Evolutionary conservation across 1,140 invertebrate species (phyloP).

Genomic region (Drosophila willistoni): DNA sequence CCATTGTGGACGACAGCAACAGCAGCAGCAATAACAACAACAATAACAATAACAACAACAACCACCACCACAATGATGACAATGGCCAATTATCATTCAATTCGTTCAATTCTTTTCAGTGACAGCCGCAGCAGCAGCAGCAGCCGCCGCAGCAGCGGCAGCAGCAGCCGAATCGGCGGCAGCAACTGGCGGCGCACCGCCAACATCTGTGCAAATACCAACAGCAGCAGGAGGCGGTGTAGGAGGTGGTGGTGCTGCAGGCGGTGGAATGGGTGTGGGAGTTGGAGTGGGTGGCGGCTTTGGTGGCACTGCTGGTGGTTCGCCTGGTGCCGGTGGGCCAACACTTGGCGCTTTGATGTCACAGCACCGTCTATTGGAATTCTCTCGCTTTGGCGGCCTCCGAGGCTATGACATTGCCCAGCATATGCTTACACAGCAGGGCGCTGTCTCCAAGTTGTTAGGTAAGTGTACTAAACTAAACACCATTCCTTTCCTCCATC

Average conservation of each 20-base stretch:
- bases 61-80: slow-evolving; percentile 55
- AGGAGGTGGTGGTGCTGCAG: slow-evolving; percentile 72
- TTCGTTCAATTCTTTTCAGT: slow-evolving; percentile 77
- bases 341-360: slow-evolving; percentile 88
- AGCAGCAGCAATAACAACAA: slow-evolving; percentile 36
- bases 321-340: slow-evolving; percentile 83
- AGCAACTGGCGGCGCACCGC: slow-evolving; percentile 46
- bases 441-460: slow-evolving; percentile 95
- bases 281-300: slow-evolving; percentile 77
- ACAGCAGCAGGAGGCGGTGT: slow-evolving; percentile 82
- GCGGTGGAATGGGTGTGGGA: slow-evolving; percentile 73
- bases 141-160: slow-evolving; percentile 48
- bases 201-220: slow-evolving; percentile 81
- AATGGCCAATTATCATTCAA: slow-evolving; percentile 81
- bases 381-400: slow-evolving; percentile 92
- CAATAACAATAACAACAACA: slow-evolving; percentile 10
- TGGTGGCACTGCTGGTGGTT: slow-evolving; percentile 65
- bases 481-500: neutral
- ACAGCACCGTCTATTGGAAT: slow-evolving; percentile 90
- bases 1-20: slow-evolving; percentile 59
- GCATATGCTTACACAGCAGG: slow-evolving; percentile 94
- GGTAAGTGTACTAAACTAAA: slow-evolving; percentile 85
- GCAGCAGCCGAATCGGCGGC: slow-evolving; percentile 43
- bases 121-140: slow-evolving; percentile 56
- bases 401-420: slow-evolving; percentile 95